Evolutionary conservation across 1,140 invertebrate species (phyloP).

Genomic region (Andricus grossulariae): DNA sequence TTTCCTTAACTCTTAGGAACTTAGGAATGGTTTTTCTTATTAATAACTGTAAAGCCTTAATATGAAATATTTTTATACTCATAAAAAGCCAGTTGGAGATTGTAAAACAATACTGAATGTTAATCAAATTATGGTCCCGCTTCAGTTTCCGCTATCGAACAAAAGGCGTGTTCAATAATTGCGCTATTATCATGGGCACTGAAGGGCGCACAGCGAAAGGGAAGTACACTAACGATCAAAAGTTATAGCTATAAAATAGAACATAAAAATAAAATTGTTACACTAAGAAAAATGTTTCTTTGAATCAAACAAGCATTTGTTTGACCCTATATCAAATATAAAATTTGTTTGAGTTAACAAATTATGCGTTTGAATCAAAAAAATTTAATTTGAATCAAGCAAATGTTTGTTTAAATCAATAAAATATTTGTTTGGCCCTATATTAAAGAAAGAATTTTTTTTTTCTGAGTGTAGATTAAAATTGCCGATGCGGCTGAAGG

Average conservation of each 20-base stretch:
- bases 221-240: slow-evolving; percentile 1
- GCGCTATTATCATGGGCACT: slow-evolving; percentile 20
- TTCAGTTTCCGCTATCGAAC: slow-evolving; percentile 7
- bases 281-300: no score
- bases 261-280: neutral
- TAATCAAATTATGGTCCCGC: slow-evolving; percentile 5
- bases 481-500: neutral
- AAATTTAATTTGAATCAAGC: no score
- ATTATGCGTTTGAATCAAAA: no score
- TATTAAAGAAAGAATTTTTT: no score
- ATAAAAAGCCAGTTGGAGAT: neutral
- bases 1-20: neutral
- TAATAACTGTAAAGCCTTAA: neutral
- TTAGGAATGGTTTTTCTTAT: neutral
- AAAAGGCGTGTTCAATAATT: slow-evolving; percentile 22
- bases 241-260: neutral
- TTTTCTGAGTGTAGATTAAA: neutral
- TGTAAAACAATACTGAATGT: neutral
- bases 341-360: no score
- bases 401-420: no score
- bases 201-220: slow-evolving; percentile 9
- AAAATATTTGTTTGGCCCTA: no score
- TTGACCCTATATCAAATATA: no score
- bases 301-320: no score
- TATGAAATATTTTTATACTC: neutral